Percentiles rank a stretch among this genome's conserved stretches.
These are phyloP conservation scores for Squalus acanthias DNA, from an alignment of 2,797 vertebrate genomes.

Conservation along the genomic window DNA sequence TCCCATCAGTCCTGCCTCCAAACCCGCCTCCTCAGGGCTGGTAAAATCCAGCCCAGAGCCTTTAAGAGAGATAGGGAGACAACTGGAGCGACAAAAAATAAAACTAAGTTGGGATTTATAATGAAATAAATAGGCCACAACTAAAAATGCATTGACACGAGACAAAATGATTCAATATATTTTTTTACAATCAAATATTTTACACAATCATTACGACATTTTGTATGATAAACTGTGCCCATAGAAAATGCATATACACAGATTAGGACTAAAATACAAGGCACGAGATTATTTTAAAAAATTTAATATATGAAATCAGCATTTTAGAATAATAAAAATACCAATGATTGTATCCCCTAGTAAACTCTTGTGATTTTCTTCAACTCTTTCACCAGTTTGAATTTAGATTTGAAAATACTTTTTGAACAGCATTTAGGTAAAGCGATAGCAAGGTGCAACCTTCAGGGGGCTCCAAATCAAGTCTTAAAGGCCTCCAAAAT, in stretches of 20 bases:
- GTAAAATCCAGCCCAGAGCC: no score
- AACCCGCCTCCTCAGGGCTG: no score
- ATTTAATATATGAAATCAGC: background rate
- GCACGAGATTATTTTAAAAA: background rate
- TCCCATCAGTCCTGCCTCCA: no score
- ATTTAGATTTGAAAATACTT: slow-evolving; percentile 1
- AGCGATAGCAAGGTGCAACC: background rate
- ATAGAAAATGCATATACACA: background rate
- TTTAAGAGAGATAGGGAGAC: background rate
- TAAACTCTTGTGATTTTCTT: background rate
- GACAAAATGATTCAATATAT: background rate
- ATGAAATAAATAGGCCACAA: background rate
- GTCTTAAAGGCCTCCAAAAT: background rate
- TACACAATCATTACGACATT: background rate
- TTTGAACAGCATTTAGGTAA: background rate
- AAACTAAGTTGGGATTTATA: background rate
- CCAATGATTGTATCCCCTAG: background rate
- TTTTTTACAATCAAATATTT: slow-evolving; percentile 20
- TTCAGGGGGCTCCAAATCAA: background rate
- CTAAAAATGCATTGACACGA: background rate
- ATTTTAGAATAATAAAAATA: slow-evolving; percentile 17
- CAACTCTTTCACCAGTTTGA: background rate
- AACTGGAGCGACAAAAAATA: background rate
- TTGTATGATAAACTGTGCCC: background rate
- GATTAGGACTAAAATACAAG: slow-evolving; percentile 14